These are phyloP conservation scores for Poeciliopsis presidionis DNA, from an alignment of 2,797 vertebrate species.

Conservation along the genomic window DNA sequence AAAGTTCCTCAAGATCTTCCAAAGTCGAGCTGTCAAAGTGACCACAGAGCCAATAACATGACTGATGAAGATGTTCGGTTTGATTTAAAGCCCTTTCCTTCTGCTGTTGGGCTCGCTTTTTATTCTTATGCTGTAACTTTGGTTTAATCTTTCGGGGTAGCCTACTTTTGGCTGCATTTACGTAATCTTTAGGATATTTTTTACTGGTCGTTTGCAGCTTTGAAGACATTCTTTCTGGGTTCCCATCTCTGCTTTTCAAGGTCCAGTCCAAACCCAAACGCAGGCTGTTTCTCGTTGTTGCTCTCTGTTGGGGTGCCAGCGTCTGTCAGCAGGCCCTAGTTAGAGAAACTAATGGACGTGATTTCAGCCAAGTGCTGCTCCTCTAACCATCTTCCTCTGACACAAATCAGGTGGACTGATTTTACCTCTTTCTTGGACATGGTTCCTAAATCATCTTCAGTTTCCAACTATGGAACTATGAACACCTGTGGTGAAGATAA, in stretches of 20 bases:
- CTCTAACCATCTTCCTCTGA: slow-evolving; percentile 59
- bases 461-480: not conserved
- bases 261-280: slow-evolving; percentile 13
- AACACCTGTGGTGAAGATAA: not conserved
- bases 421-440: slow-evolving; percentile 24
- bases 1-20: slow-evolving; percentile 44
- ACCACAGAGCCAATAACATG: slow-evolving; percentile 43
- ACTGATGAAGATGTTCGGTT: slow-evolving; percentile 42
- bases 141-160: slow-evolving; percentile 39
- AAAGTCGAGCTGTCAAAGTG: slow-evolving; percentile 32
- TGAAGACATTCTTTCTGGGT: slow-evolving; percentile 35
- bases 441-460: not conserved
- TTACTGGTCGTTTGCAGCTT: slow-evolving; percentile 34
- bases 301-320: slow-evolving; percentile 61
- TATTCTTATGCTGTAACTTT: slow-evolving; percentile 10
- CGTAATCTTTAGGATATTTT: slow-evolving; percentile 33
- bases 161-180: slow-evolving; percentile 17
- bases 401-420: slow-evolving; percentile 55
- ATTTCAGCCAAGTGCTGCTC: slow-evolving; percentile 58
- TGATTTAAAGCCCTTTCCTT: slow-evolving; percentile 43
- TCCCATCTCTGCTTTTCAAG: not conserved
- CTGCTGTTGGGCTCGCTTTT: slow-evolving; percentile 16
- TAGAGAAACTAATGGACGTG: slow-evolving; percentile 51
- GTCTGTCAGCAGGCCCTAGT: slow-evolving; percentile 59
- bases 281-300: slow-evolving; percentile 60